Evolutionary conservation across 2,888 invertebrate species (phyloP).

Genomic region (Rotaria magnacalcarata): DNA sequence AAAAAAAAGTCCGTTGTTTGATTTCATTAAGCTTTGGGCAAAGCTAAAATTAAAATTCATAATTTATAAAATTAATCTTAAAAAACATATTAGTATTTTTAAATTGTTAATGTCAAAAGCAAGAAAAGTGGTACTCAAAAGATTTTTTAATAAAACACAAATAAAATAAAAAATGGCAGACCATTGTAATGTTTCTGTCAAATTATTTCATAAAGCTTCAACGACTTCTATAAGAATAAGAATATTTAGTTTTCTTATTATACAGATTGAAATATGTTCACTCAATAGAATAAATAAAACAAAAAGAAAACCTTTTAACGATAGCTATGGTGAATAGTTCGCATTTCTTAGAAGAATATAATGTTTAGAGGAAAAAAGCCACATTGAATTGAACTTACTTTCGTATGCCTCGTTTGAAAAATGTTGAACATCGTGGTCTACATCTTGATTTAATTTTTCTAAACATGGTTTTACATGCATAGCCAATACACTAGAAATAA

Average conservation of each 20-base stretch:
- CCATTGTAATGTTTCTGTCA: neutral
- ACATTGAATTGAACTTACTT: slow-evolving; percentile 44
- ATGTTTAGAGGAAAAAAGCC: too few relatives aligned
- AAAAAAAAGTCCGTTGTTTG: neutral
- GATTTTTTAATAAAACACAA: too few relatives aligned
- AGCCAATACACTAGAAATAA: slow-evolving; percentile 67
- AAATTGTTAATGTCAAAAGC: neutral
- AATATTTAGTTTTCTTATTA: neutral
- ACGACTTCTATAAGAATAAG: slow-evolving; percentile 12
- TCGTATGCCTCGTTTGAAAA: slow-evolving; percentile 84
- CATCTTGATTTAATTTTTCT: slow-evolving; percentile 84
- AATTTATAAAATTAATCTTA: neutral
- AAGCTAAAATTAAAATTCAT: neutral
- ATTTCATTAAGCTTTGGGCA: slow-evolving; percentile 18
- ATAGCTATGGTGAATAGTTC: neutral
- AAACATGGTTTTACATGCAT: slow-evolving; percentile 88
- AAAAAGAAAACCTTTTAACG: neutral
- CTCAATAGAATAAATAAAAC: too few relatives aligned
- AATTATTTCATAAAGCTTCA: slow-evolving; percentile 18
- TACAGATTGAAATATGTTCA: too few relatives aligned
- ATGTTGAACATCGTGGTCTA: slow-evolving; percentile 93
- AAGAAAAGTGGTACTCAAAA: neutral
- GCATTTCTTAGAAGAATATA: neutral
- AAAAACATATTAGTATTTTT: neutral
- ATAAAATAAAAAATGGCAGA: neutral